Conservation (phyloP, 2,113 vertebrate species). For the Eupsittula cactorum region DNA sequence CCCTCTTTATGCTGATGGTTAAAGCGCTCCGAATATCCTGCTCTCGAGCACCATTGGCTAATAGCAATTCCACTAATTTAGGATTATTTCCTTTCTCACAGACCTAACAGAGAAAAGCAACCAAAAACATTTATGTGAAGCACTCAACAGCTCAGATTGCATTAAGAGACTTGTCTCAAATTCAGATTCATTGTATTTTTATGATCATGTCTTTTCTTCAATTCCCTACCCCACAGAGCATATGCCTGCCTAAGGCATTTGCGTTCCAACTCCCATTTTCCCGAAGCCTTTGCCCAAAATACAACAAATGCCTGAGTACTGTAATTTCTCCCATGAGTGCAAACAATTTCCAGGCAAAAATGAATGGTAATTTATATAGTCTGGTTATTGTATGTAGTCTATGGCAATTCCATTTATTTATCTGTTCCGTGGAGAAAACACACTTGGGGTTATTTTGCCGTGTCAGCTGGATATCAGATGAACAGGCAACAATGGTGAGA, state of each 20-base stretch:
- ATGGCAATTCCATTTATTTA: neutral
- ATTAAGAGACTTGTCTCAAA: neutral
- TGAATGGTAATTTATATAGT: neutral
- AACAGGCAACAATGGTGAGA: neutral
- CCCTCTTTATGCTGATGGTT: constrained; percentile 81
- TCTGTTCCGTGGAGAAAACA: neutral
- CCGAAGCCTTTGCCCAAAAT: neutral
- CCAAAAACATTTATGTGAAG: neutral
- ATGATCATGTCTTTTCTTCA: neutral
- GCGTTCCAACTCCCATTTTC: neutral
- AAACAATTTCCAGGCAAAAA: neutral
- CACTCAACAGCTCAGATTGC: neutral
- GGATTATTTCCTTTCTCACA: constrained; percentile 87
- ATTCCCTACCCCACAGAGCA: neutral
- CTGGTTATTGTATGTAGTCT: neutral
- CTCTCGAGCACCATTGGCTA: constrained; percentile 84
- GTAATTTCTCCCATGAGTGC: neutral
- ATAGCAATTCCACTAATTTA: constrained; percentile 87
- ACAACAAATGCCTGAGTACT: neutral
- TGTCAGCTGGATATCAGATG: neutral
- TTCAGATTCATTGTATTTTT: neutral
- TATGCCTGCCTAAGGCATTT: neutral
- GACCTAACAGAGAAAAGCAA: constrained; percentile 65
- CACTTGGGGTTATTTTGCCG: neutral
- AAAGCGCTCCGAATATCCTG: constrained; percentile 88